A percentile compares a stretch with the other conserved stretches of the same genome.
phyloP scores from a whole-genome alignment of 2,797 vertebrate genomes.

The Echeneis naucrates region DNA sequence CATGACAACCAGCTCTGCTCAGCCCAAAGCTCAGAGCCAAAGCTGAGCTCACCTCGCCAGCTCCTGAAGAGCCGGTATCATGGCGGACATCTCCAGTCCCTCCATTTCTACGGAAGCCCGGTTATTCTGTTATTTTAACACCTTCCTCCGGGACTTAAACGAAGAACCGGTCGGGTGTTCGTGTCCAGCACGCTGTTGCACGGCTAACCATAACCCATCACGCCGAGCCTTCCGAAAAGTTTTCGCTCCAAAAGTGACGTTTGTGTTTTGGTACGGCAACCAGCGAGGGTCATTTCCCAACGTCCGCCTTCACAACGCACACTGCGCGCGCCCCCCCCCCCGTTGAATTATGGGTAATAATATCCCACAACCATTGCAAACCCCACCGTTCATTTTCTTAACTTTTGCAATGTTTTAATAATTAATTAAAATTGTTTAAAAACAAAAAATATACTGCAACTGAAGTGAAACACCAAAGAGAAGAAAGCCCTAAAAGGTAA shows the following conservation, averaged over 20 bases:
- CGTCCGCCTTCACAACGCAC: neutral
- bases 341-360: too few species aligned
- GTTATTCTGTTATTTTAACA: neutral
- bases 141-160: neutral
- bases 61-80: constrained; percentile 96
- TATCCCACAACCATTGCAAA: too few species aligned
- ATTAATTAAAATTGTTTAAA: too few species aligned
- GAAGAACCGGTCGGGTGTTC: fast-evolving
- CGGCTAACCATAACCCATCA: too few species aligned
- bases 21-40: neutral
- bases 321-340: neutral
- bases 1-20: neutral
- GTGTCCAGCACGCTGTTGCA: neutral
- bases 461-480: too few species aligned
- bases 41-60: constrained; percentile 92
- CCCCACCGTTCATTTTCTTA: too few species aligned
- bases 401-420: too few species aligned
- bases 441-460: too few species aligned
- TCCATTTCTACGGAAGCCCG: constrained; percentile 81
- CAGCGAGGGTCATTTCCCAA: constrained; percentile 25
- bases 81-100: constrained; percentile 94
- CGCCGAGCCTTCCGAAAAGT: constrained; percentile 59
- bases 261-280: constrained; percentile 69
- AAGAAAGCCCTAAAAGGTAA: too few species aligned
- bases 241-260: constrained; percentile 82